Conservation (phyloP, 2,113 vertebrate species). For the Ctenodactylus gundi region DNA sequence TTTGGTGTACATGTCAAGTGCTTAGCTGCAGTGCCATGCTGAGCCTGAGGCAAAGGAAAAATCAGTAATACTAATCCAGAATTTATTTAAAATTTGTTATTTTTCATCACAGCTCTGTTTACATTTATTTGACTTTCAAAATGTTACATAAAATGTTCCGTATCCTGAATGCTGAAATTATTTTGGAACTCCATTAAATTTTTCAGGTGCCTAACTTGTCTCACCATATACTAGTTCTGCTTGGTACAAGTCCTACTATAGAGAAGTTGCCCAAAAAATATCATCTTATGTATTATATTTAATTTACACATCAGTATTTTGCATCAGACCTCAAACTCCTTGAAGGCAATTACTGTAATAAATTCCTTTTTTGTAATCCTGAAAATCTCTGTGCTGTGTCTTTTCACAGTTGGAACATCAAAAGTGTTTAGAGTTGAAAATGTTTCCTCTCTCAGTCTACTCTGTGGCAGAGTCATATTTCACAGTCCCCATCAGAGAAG, state of each 20-base stretch:
- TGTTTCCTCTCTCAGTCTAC: not conserved
- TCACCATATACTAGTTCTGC: not conserved
- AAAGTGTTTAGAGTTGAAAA: not conserved
- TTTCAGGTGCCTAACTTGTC: not conserved
- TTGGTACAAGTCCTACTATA: not conserved
- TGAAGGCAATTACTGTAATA: not conserved
- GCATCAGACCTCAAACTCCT: not conserved
- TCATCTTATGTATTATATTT: not conserved
- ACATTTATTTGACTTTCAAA: not conserved
- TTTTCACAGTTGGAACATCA: not conserved
- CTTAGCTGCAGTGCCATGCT: not conserved
- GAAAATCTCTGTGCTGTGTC: not conserved
- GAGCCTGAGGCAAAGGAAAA: constrained; percentile 44
- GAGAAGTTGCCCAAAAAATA: not conserved
- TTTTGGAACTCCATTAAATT: not conserved
- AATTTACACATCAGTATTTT: not conserved
- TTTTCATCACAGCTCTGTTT: not conserved
- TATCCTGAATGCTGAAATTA: not conserved
- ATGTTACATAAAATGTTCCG: not conserved
- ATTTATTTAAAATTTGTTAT: constrained; percentile 3
- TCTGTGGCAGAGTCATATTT: not conserved
- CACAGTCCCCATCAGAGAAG: not conserved
- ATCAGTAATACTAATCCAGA: not conserved
- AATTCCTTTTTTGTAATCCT: not conserved
- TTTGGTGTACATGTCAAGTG: constrained; percentile 13